These are phyloP conservation scores for Atethmia centrago DNA, from an alignment of 2,888 invertebrate genomes.

Conservation along the genomic window DNA sequence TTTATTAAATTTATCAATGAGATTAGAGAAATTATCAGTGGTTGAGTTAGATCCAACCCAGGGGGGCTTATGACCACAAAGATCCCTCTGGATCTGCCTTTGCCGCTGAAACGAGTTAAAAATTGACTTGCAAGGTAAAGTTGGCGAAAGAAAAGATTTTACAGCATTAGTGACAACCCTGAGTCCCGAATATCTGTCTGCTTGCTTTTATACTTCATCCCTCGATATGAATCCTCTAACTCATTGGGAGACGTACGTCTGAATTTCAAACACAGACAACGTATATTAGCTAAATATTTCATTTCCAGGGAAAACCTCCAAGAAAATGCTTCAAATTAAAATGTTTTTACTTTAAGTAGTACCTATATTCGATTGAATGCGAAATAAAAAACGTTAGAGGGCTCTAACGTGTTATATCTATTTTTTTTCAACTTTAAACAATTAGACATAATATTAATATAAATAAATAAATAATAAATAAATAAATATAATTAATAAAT, in stretches of 20 bases:
- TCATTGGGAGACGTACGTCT: constrained; percentile 71
- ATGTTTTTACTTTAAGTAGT: background rate
- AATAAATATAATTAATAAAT: no score
- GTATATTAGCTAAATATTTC: constrained; percentile 18
- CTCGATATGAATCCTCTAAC: constrained; percentile 74
- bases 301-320: background rate
- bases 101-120: background rate
- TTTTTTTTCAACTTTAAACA: no score
- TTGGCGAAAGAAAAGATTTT: background rate
- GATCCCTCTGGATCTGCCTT: no score
- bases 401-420: no score
- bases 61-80: no score
- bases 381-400: background rate
- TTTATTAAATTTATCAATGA: no score
- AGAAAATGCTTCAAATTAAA: background rate
- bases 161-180: constrained; percentile 56
- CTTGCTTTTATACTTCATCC: constrained; percentile 68
- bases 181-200: constrained; percentile 71
- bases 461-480: no score
- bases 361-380: background rate
- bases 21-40: no score
- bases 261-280: constrained; percentile 69
- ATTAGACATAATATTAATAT: no score
- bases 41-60: no score
- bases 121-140: background rate